These are phyloP conservation scores for Melanerpes formicivorus DNA, from an alignment of 2,113 vertebrate genomes.

Conservation along the genomic window DNA sequence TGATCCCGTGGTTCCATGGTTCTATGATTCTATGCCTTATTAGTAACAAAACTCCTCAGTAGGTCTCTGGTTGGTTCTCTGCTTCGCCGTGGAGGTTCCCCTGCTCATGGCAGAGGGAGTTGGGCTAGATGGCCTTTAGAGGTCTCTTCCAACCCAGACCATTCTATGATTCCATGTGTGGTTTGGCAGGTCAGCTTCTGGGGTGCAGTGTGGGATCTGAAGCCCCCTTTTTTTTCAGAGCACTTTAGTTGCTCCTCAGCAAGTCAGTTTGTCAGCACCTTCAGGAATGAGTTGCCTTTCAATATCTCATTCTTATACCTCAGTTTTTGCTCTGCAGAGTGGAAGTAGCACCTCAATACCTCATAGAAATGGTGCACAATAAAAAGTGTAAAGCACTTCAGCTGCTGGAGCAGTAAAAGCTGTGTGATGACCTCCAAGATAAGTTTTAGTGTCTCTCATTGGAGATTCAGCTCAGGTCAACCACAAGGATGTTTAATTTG, in stretches of 20 bases:
- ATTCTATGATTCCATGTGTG: background rate
- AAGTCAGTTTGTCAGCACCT: background rate
- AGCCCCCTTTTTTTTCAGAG: background rate
- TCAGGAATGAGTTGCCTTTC: background rate
- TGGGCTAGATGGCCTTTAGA: no score
- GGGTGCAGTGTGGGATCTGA: background rate
- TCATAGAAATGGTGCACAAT: background rate
- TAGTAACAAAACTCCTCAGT: background rate
- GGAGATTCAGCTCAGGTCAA: background rate
- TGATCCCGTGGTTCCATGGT: no score
- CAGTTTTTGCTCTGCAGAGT: background rate
- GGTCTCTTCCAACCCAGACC: no score
- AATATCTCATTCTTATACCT: background rate
- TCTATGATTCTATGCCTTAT: background rate
- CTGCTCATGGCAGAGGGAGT: no score
- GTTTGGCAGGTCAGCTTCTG: background rate
- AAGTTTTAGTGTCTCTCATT: background rate
- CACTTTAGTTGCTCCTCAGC: background rate
- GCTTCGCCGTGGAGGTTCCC: background rate
- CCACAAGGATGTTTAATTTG: conserved; percentile 5
- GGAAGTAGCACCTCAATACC: background rate
- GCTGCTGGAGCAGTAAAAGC: background rate
- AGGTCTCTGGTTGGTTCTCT: background rate
- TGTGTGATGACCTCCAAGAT: background rate
- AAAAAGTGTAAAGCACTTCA: background rate